Evolutionary conservation across 2,797 vertebrate species (phyloP).

Genomic region (Manis crassicaudata): DNA sequence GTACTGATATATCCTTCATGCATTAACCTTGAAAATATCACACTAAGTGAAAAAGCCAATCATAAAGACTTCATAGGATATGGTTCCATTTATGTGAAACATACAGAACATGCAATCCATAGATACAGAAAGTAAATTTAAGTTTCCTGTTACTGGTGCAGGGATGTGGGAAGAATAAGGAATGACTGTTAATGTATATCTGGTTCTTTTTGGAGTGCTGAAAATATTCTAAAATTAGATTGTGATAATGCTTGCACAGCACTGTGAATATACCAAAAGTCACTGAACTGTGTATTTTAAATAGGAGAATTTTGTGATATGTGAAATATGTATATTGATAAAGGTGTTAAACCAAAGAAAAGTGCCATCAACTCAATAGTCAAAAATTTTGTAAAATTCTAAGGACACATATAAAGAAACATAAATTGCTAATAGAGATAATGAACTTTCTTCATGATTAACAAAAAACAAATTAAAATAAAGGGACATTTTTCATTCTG

Average conservation of each 20-base stretch:
- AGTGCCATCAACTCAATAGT: not conserved
- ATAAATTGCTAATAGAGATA: not conserved
- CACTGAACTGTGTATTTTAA: not conserved
- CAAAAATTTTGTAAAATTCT: not conserved
- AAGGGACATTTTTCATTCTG: not conserved
- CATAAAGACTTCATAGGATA: not conserved
- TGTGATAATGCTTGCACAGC: not conserved
- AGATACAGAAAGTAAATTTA: not conserved
- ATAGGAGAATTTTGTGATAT: not conserved
- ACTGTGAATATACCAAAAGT: not conserved
- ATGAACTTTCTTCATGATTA: not conserved
- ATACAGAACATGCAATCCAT: not conserved
- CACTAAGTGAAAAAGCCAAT: not conserved
- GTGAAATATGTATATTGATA: not conserved
- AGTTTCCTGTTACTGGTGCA: not conserved
- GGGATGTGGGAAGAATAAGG: no score
- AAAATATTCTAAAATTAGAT: not conserved
- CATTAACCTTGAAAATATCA: not conserved
- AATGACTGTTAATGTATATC: not conserved
- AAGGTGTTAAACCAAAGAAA: not conserved
- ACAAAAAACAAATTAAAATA: slow-evolving; percentile 10
- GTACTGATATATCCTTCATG: no score
- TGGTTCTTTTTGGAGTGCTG: not conserved
- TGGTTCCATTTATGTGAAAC: not conserved
- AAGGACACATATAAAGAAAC: not conserved